These are phyloP conservation scores for Macrobrachium rosenbergii DNA, from an alignment of 1,140 invertebrate species.

Conservation along the genomic window DNA sequence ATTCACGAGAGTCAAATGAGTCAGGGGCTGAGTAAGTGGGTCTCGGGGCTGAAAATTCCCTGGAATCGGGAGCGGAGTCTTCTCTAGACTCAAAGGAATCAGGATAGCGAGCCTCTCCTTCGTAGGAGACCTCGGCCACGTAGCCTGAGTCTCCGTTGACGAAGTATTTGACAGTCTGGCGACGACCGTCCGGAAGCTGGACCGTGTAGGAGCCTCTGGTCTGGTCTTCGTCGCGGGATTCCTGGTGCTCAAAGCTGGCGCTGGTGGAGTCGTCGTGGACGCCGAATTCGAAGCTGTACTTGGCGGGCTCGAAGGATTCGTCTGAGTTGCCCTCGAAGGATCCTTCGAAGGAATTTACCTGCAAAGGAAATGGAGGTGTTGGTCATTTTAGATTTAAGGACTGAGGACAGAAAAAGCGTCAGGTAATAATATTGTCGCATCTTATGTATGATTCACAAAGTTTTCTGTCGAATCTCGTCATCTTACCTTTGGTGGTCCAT, in stretches of 20 bases:
- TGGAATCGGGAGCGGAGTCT: background rate
- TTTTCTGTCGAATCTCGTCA: background rate
- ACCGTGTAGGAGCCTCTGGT: slow-evolving; percentile 17
- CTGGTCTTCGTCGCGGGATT: slow-evolving; percentile 26
- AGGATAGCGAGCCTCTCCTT: background rate
- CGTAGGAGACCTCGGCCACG: slow-evolving; percentile 28
- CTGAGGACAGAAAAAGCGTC: too few species aligned
- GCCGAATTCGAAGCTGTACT: slow-evolving; percentile 8
- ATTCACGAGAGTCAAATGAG: too few species aligned
- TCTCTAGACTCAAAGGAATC: background rate
- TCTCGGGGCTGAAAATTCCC: background rate
- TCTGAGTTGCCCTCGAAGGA: background rate
- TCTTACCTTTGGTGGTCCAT: background rate
- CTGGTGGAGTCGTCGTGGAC: slow-evolving; percentile 7
- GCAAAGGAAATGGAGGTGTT: background rate
- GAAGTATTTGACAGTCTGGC: slow-evolving; percentile 1
- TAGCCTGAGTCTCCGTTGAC: slow-evolving; percentile 8
- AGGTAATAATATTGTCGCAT: too few species aligned
- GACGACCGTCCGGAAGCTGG: slow-evolving; percentile 21
- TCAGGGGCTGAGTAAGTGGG: background rate
- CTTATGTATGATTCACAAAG: background rate
- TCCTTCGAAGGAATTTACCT: too few species aligned
- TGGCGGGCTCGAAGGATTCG: background rate
- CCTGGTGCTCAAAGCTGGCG: slow-evolving; percentile 9
- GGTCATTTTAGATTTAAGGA: background rate